phyloP scores from a whole-genome alignment of 2,113 vertebrate species.

The Asarcornis scutulata region DNA sequence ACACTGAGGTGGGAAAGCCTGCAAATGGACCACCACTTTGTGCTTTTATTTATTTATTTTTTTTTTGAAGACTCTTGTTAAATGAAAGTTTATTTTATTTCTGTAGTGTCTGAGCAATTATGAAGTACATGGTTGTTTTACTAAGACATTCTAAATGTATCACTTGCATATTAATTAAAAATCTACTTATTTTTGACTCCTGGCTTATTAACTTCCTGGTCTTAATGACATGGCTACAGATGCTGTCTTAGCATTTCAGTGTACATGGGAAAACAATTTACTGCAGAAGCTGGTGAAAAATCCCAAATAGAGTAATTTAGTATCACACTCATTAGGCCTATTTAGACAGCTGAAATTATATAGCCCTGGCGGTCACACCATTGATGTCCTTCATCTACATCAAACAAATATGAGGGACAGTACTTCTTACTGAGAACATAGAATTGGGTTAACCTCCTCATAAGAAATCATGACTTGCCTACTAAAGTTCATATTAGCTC shows the following conservation, averaged over 20 bases:
- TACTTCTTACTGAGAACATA: conserved; percentile 3
- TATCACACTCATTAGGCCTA: background rate
- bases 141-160: background rate
- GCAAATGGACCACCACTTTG: background rate
- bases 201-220: conserved; percentile 1
- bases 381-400: background rate
- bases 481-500: conserved; percentile 40
- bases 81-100: background rate
- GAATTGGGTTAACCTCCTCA: conserved; percentile 24
- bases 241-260: conserved; percentile 37
- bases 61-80: background rate
- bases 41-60: background rate
- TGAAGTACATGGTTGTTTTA: background rate
- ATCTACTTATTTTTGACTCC: conserved; percentile 6
- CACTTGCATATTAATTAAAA: background rate
- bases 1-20: background rate
- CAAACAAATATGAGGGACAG: background rate
- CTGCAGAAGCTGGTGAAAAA: conserved; percentile 13
- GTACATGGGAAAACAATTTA: conserved; percentile 9
- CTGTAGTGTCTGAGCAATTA: background rate
- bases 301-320: background rate
- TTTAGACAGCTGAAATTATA: conserved; percentile 31
- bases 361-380: background rate
- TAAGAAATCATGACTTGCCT: conserved; percentile 39
- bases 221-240: background rate